Evolutionary conservation across 2,113 vertebrate genomes (phyloP), one percentile per base, ranked within the genome.

Genomic region (Muntiacus reevesi): DNA sequence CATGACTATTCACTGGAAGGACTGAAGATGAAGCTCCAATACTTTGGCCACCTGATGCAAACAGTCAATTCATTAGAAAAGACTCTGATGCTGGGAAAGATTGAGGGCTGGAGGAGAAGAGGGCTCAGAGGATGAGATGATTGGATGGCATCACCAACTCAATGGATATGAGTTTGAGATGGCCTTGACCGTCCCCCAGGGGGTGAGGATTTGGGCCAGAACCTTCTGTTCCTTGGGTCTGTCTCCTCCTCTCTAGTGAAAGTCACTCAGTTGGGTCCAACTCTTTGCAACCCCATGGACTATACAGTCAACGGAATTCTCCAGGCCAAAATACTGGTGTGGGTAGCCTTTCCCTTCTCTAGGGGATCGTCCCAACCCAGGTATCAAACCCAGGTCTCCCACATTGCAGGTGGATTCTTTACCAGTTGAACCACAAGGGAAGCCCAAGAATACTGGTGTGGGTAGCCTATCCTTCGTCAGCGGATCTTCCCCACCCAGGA

Each of bases 331-430:
- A 71, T 71, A 40, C n/a, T 71, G 67, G n/a, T 6, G 67, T 71
- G 67, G 67, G 67, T 71, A 40, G n/a, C n/a, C n/a, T 23, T 71
- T 40, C n/a, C 67, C 19, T 71, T 71, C 67, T 71, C n/a, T 19
- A 71, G n/a, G 17, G n/a, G n/a, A 71, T 40, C 5, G 0, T 71
- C n/a, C 67, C 19, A 36, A 71, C 9, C 67, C 67, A 71, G 67
- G 19, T 6, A 36, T 40, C 0, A 0, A 71, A 71, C 67, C 9
- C n/a, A 23, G n/a, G 10, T 71, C 19, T 71, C 67, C 19, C 0
- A 0, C n/a, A 40, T 23, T 40, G 67, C 67, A 23, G 10, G 67
- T 1, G 0, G n/a, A 36, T 71, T 71, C 67, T 71, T 71, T 71
- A 36, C n/a, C 19, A 71, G 19, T 1, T 71, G n/a, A 40, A 23